A percentile compares a stretch with the other conserved stretches of the same genome.
phyloP scores from a whole-genome alignment of 2,113 vertebrate species.

The Columba livia region DNA sequence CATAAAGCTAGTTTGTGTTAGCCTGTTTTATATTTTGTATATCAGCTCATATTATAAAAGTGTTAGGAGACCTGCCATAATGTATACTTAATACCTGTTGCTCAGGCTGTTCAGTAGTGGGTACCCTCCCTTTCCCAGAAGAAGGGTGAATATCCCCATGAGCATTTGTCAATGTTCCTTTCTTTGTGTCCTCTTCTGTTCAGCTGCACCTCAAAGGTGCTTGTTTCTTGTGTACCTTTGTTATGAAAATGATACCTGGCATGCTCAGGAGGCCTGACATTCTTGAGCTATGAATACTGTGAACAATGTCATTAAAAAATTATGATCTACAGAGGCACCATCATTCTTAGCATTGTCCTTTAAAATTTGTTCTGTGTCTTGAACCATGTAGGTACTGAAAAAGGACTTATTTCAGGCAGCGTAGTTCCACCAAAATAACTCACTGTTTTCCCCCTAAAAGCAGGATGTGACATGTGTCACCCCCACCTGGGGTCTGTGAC shows the following conservation, averaged over 20 bases:
- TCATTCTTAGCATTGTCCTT: background rate
- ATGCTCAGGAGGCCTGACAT: constrained; percentile 20
- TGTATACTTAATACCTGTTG: fast-evolving
- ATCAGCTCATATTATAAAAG: background rate
- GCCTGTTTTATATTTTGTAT: background rate
- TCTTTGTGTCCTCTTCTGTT: background rate
- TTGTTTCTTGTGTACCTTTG: background rate
- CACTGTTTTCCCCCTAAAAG: background rate
- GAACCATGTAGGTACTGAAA: background rate
- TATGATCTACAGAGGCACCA: background rate
- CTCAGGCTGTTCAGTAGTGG: background rate
- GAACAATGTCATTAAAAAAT: background rate
- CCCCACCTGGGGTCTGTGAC: background rate
- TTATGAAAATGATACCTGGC: constrained; percentile 17
- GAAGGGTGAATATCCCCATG: background rate
- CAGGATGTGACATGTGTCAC: background rate
- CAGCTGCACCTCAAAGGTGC: background rate
- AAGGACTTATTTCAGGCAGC: background rate
- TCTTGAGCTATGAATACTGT: constrained; percentile 35
- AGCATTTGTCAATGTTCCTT: background rate
- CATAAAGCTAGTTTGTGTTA: background rate
- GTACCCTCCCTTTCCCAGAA: background rate
- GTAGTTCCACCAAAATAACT: background rate
- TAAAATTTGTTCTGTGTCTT: background rate
- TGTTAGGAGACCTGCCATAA: background rate